These are phyloP conservation scores for Syrphus vitripennis DNA, from an alignment of 2,888 invertebrate species.

Conservation along the genomic window DNA sequence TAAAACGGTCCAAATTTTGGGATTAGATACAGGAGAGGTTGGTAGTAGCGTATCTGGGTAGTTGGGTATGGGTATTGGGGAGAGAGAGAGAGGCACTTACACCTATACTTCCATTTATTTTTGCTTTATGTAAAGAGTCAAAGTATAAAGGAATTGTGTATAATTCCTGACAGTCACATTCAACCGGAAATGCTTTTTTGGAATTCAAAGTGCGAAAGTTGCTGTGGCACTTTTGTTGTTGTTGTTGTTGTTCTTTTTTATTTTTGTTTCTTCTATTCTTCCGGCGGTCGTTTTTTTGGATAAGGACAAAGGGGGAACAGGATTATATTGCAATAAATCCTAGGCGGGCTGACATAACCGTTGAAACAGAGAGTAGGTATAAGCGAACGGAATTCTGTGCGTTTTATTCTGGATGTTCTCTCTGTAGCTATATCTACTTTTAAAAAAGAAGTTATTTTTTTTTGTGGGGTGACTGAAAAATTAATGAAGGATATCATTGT, in stretches of 20 bases:
- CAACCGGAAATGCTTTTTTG: slow-evolving; percentile 63
- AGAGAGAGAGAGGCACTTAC: background rate
- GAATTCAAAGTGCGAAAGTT: slow-evolving; percentile 68
- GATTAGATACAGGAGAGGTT: background rate
- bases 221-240: slow-evolving; percentile 11
- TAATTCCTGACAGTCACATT: slow-evolving; percentile 56
- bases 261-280: background rate
- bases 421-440: background rate
- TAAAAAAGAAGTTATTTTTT: no score
- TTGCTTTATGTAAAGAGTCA: slow-evolving; percentile 53
- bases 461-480: slow-evolving; percentile 1
- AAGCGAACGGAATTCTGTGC: background rate
- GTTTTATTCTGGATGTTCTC: background rate
- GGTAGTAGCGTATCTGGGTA: background rate
- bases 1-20: slow-evolving; percentile 10
- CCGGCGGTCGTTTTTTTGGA: background rate
- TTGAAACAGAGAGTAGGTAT: background rate
- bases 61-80: background rate
- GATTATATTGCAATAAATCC: slow-evolving; percentile 39
- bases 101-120: background rate
- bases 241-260: background rate
- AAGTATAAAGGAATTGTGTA: slow-evolving; percentile 54
- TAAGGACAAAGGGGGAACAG: background rate
- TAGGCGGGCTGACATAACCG: slow-evolving; percentile 15
- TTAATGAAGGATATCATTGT: slow-evolving; percentile 53